Evolutionary conservation across 2,888 invertebrate genomes (phyloP).

Genomic region (Acanthacorydalis orientalis): DNA sequence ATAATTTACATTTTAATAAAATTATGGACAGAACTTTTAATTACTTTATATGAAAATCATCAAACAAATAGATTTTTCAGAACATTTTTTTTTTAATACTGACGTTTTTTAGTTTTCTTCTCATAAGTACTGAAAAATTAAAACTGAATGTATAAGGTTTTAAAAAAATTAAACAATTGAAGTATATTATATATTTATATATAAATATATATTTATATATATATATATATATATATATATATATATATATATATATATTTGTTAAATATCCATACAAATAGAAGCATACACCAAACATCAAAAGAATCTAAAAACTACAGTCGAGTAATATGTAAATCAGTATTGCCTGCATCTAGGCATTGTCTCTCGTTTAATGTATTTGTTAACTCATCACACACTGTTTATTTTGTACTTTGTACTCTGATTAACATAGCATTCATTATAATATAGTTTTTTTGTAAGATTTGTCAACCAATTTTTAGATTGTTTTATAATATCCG

Average conservation of each 20-base stretch:
- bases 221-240: constrained; percentile 7
- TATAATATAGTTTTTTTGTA: not conserved
- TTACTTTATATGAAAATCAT: too few species aligned
- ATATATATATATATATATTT: constrained; percentile 16
- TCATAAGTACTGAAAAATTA: constrained; percentile 8
- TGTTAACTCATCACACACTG: not conserved
- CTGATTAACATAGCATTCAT: not conserved
- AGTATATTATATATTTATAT: not conserved
- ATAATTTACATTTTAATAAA: too few species aligned
- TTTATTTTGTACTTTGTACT: constrained; percentile 6
- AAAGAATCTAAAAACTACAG: constrained; percentile 10
- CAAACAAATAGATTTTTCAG: too few species aligned
- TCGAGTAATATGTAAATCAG: not conserved
- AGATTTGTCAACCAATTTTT: too few species aligned
- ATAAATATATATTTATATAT: not conserved
- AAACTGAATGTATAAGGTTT: constrained; percentile 8
- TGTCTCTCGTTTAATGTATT: not conserved
- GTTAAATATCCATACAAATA: constrained; percentile 23
- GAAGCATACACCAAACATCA: constrained; percentile 25
- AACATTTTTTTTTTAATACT: too few species aligned
- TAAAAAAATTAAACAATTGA: constrained; percentile 4
- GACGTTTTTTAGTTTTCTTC: too few species aligned
- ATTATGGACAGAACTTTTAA: too few species aligned
- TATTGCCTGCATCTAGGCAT: not conserved
- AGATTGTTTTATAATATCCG: too few species aligned